Evolutionary conservation across 1,140 invertebrate species (phyloP), one percentile per base, ranked within the genome.

Genomic region (Yoshiicerus persimilis): DNA sequence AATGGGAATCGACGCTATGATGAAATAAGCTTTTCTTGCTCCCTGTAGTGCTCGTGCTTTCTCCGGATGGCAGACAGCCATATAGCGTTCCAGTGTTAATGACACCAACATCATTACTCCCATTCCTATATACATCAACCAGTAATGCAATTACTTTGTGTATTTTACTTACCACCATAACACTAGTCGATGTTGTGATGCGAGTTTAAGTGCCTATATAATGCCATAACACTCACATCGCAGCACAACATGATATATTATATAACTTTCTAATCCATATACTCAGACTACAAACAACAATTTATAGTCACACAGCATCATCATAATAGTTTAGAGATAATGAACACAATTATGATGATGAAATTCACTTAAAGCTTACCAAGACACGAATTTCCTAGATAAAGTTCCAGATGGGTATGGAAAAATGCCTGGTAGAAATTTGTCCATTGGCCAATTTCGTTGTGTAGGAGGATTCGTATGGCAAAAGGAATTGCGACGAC

Each of bases 71-170:
- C 96, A 97, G 1, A 97, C 96, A 56, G 96, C 96, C 3, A 96
- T 94, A 92, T 96, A 97, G 10, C 96, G 93, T 92, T 97, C 96
- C 23, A 96, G 93, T 13, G 96, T 97, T 89, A 97, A 93, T 16
- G 95, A 96, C 36, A 96, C 93, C 6, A 97, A 94, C 95, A 96
- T 96, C 92, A 97, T 94, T 0, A 96, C 96, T 16, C 96, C 95
- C 3, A 95, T 93, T 25, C 95, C 95, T 95, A 64, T 36, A 47
- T 83, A 3, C 11, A 47, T 47, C 10, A 30, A 23, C 23, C 13
- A 47, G 36, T 41, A 13, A 41, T 56, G n/a, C 13, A 34, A 80
- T 32, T 70, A 83, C 34, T 70, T n/a, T n/a, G n/a, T n/a, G n/a
- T n/a, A n/a, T n/a, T n/a, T 36, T 64, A 75, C 91, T 70, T 66